A percentile compares a stretch with the other conserved stretches of the same genome.
phyloP scores from a whole-genome alignment of 2,797 vertebrate species.

The Buceros bicornis region DNA sequence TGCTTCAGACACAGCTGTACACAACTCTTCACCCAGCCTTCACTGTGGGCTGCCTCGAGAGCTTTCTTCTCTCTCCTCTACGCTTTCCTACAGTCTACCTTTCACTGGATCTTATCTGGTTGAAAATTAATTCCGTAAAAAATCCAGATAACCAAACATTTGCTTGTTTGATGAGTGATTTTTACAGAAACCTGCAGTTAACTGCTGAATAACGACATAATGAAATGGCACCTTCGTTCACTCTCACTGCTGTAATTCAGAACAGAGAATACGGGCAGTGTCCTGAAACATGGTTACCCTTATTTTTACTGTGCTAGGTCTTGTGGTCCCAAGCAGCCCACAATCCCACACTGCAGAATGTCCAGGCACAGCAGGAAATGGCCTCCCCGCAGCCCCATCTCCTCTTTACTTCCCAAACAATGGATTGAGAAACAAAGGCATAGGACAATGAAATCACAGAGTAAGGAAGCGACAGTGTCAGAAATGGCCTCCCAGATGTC shows the following conservation, averaged over 20 bases:
- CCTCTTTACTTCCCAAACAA: neutral
- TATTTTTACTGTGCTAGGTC: neutral
- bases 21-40: neutral
- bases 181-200: neutral
- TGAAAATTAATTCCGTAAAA: neutral
- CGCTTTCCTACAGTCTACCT: neutral
- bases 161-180: neutral
- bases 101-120: neutral
- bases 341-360: neutral
- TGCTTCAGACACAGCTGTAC: neutral
- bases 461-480: neutral
- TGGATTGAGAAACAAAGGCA: neutral
- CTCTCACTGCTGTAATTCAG: neutral
- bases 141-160: neutral
- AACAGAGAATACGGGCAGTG: neutral
- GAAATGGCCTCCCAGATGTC: neutral
- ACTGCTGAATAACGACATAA: neutral
- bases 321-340: neutral
- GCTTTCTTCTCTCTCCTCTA: neutral
- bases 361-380: neutral
- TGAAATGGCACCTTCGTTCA: neutral
- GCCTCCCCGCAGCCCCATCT: neutral
- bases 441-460: neutral
- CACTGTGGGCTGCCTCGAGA: neutral
- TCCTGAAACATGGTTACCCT: neutral